Evolutionary conservation across 2,888 invertebrate genomes (phyloP), one percentile per base, ranked within the genome.

Genomic region (Anarsia innoxiella): DNA sequence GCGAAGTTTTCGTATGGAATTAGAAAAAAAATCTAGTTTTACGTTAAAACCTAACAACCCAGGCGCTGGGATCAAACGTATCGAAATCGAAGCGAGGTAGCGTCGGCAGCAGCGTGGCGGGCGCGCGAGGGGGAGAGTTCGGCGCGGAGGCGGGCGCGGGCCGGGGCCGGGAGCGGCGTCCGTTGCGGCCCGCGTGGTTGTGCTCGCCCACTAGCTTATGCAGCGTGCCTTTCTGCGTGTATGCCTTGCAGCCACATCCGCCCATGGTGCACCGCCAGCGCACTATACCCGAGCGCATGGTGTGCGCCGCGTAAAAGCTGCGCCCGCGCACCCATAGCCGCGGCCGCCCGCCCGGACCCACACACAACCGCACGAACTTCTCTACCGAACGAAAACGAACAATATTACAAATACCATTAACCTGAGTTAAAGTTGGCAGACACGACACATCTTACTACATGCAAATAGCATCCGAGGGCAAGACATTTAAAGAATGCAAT

Each of bases 251-350:
- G 14, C 80, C 80, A 46, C 83, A 84, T 31, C 83, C 83, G 37
- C 83, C 83, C 83, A 84, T 83, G 1, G 83, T 84, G 56, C 83
- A 84, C 0, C 83, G 74, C 83, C 83, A 83, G 44, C 83, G 79
- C 37, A 83, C 83, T 10, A 82, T 72, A 29, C 83, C 83, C 4
- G 83, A 84, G 30, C 83, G 75, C 83, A 84, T 84, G 6, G 83
- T 84, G 51, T 84, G 83, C 41, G 83, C 83, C 36, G 82, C 82
- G 60, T 84, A 84, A 56, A 84, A 84, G 47, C 83, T 84, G 53
- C 80, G 78, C 37, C 83, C 83, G 46, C 76, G 72, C 48, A 83
- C 82, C 83, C 83, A 83, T 29, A 84, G 61, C 43, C 84, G 69
- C 39, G 83, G 83, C 45, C 83, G 68, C 23, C 83, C 83, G 43